These are phyloP conservation scores for Drosophila parabipectinata DNA, from an alignment of 1,140 invertebrate species.

Conservation along the genomic window DNA sequence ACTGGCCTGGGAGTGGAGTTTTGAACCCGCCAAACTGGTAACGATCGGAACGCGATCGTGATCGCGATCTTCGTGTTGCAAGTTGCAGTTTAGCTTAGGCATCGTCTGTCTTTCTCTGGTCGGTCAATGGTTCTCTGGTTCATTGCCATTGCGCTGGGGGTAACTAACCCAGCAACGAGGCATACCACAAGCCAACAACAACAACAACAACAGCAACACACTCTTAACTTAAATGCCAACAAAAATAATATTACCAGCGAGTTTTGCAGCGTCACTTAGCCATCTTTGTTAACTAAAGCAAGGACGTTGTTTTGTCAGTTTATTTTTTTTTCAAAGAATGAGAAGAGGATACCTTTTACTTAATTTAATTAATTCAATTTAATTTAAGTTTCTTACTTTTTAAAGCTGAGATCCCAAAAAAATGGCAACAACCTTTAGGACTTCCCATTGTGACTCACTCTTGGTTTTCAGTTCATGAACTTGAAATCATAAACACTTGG, in stretches of 20 bases:
- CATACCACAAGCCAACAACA: slow-evolving; percentile 41
- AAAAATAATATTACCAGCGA: slow-evolving; percentile 27
- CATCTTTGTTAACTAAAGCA: slow-evolving; percentile 69
- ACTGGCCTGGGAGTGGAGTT: slow-evolving; percentile 13
- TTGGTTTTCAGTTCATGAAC: not conserved
- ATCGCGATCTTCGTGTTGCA: slow-evolving; percentile 54
- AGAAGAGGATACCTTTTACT: no score
- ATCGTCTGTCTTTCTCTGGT: slow-evolving; percentile 62
- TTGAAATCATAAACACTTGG: not conserved
- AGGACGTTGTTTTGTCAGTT: slow-evolving; percentile 49
- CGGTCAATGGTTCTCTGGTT: slow-evolving; percentile 84
- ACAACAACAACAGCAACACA: slow-evolving; percentile 21
- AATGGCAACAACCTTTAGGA: slow-evolving; percentile 35
- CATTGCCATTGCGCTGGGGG: slow-evolving; percentile 83
- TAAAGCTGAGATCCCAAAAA: not conserved
- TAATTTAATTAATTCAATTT: not conserved
- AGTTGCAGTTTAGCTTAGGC: slow-evolving; percentile 49
- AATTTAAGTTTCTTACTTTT: not conserved
- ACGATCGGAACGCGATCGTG: slow-evolving; percentile 34
- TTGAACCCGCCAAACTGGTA: slow-evolving; percentile 43
- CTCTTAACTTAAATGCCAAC: not conserved
- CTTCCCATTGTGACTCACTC: slow-evolving; percentile 39
- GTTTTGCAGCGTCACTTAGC: slow-evolving; percentile 69
- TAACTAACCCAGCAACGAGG: slow-evolving; percentile 79
- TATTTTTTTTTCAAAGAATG: no score